Evolutionary conservation across 2,888 invertebrate species (phyloP).

Genomic region (Leucozona laternaria): DNA sequence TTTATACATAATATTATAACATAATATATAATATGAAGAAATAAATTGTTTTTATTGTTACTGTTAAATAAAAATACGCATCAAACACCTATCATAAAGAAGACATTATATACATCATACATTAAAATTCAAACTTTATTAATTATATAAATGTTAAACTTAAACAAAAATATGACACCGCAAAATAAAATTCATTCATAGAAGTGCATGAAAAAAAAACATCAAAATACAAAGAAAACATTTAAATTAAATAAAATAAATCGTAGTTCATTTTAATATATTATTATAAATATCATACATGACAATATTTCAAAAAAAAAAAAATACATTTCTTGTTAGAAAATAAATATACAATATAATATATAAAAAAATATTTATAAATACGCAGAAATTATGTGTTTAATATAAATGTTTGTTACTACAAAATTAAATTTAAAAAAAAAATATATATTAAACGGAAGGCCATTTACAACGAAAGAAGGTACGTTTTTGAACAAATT

Average conservation of each 20-base stretch:
- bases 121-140: conserved; percentile 12
- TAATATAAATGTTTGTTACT: conserved; percentile 62
- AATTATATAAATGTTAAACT: conserved; percentile 25
- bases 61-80: conserved; percentile 43
- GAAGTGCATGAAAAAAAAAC: background rate
- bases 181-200: conserved; percentile 1
- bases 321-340: conserved; percentile 68
- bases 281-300: conserved; percentile 66
- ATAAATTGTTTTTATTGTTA: conserved; percentile 39
- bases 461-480: conserved; percentile 73
- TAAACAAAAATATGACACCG: conserved; percentile 5
- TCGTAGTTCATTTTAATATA: conserved; percentile 48
- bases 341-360: conserved; percentile 61
- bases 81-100: conserved; percentile 53
- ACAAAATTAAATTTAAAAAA: background rate
- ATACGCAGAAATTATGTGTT: conserved; percentile 52
- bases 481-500: conserved; percentile 48
- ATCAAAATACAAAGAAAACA: background rate
- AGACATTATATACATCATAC: conserved; percentile 47
- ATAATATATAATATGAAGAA: conserved; percentile 14
- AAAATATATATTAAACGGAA: conserved; percentile 8
- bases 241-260: conserved; percentile 2
- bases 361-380: conserved; percentile 36
- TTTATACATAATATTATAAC: conserved; percentile 16
- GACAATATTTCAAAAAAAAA: conserved; percentile 67